Evolutionary conservation across 2,797 vertebrate genomes (phyloP), one percentile per base, ranked within the genome.

Genomic region (Dermochelys coriacea): DNA sequence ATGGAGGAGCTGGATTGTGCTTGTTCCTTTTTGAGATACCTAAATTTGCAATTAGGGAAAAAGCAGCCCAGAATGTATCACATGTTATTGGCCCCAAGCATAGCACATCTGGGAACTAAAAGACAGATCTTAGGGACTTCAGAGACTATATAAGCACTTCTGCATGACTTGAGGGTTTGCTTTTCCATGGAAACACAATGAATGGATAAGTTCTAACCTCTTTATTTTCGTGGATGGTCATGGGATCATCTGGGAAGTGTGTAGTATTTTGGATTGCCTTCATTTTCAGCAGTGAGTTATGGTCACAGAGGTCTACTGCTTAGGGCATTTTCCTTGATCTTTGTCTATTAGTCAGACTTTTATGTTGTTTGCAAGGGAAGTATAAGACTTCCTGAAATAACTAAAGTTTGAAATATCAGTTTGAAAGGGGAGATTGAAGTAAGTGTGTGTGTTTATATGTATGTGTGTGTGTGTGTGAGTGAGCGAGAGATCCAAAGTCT

Each of bases 141-240:
- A 50, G 41, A 41, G 45, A 71, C 23, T 4, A 47, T 0, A 7
- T 0, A 1, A 0, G 0, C 82, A 57, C 82, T 86, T 84, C 80
- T 47, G 15, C 55, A 64, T 86, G 71, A 54, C 80, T 52, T 94
- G 92, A 85, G 61, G 86, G 52, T 88, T 89, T 89, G 71, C 88
- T 88, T 71, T 93, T 86, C 82, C 84, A 93, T 87, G 93, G 54
- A 37, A 94, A 52, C 45, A 11, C n/a, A 75, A 75, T 49, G 74
- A 87, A 82, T 10, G 64, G 82, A 61, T 84, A 80, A 84, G n/a
- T 77, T 90, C 86, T 94, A 93, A 90, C 71, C 59, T 93, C 37
- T 18, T 81, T 87, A 81, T 87, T 96, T 84, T 89, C 25, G 54
- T 47, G 29, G 55, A 82, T 93, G 89, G 94, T 84, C 75, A 90